These are phyloP conservation scores for Okamejei kenojei DNA, from an alignment of 2,797 vertebrate species.

Conservation along the genomic window DNA sequence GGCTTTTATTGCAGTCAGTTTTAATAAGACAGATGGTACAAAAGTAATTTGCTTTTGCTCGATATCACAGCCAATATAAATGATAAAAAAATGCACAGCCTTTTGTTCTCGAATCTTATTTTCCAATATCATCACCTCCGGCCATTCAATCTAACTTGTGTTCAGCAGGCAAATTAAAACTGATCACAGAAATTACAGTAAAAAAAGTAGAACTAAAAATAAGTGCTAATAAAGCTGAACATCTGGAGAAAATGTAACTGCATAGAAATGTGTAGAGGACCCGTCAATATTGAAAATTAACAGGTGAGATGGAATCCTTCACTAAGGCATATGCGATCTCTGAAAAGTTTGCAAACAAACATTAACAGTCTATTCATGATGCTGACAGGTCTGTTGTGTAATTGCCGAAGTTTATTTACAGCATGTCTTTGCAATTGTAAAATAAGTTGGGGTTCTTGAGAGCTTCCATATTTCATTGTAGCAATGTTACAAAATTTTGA, in stretches of 20 bases:
- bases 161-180: not conserved
- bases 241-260: not conserved
- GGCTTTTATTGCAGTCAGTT: conserved; percentile 21
- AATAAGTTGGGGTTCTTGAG: not conserved
- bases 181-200: not conserved
- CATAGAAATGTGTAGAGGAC: not conserved
- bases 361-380: not conserved
- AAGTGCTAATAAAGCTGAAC: not conserved
- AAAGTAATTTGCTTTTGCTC: conserved; percentile 19
- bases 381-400: not conserved
- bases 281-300: not conserved
- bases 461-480: not conserved
- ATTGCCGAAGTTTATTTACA: not conserved
- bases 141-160: not conserved
- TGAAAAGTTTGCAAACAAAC: not conserved
- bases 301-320: not conserved
- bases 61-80: conserved; percentile 21
- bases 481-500: no score
- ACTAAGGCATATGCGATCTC: not conserved
- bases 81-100: not conserved
- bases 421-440: not conserved
- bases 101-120: not conserved
- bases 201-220: not conserved
- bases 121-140: not conserved
- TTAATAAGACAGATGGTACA: conserved; percentile 20